These are phyloP conservation scores for Holothuria leucospilota DNA, from an alignment of 53 echinoderm and acorn worm species.

Conservation along the genomic window DNA sequence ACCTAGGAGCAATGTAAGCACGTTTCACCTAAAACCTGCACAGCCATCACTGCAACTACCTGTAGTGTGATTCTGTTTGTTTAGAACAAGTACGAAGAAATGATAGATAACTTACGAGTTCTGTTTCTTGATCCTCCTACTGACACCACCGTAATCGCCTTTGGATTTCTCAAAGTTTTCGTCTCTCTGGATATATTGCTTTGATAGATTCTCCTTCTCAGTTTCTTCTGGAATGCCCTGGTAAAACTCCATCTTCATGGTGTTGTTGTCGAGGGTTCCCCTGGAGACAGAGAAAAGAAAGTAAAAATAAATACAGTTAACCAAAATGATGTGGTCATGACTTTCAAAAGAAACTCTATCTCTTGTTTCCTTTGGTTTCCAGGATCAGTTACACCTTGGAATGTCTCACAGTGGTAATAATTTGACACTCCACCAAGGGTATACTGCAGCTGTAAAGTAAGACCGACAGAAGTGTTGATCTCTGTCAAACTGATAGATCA, in stretches of 20 bases:
- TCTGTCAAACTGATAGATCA: no score
- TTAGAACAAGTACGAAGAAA: no score
- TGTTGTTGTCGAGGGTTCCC: constrained; percentile 48
- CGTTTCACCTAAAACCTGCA: no score
- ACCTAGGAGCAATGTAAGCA: no score
- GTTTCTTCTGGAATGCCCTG: constrained; percentile 46
- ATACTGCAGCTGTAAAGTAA: no score
- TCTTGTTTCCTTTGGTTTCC: no score
- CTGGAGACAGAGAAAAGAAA: constrained; percentile 2
- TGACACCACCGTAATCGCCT: constrained; percentile 9
- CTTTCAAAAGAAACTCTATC: background rate
- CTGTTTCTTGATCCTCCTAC: constrained; percentile 52
- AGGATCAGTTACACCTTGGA: no score
- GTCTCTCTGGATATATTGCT: constrained; percentile 33
- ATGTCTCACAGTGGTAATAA: no score
- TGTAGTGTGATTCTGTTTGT: no score
- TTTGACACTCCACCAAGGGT: no score
- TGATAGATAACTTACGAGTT: constrained; percentile 7
- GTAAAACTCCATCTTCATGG: constrained; percentile 38
- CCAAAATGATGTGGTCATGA: background rate
- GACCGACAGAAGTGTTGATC: no score
- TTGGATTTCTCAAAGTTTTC: constrained; percentile 47
- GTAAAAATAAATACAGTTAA: background rate
- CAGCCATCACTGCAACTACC: no score
- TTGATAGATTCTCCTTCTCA: constrained; percentile 16